Percentiles rank a stretch among this genome's conserved stretches.
Conservation (phyloP, 2,888 invertebrate species). For the Torymus auratus region DNA sequence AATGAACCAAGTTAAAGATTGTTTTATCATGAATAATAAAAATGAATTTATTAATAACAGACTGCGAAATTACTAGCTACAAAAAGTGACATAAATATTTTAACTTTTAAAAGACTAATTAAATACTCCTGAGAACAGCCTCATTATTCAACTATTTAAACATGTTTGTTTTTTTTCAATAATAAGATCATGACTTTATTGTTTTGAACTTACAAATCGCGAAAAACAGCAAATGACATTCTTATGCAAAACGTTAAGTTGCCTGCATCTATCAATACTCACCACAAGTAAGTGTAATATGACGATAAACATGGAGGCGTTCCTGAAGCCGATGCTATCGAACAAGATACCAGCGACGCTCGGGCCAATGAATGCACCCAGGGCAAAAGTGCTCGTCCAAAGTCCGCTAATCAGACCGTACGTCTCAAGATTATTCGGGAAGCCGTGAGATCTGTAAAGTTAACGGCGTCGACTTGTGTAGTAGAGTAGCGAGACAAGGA, state of each 20-base stretch:
- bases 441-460: slow-evolving; percentile 81
- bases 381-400: slow-evolving; percentile 93
- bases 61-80: too few species aligned
- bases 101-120: not conserved
- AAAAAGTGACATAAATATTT: too few species aligned
- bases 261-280: slow-evolving; percentile 68
- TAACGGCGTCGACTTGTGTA: not conserved
- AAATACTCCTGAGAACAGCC: slow-evolving; percentile 25
- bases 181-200: not conserved
- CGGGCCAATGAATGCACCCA: slow-evolving; percentile 92
- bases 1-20: too few species aligned
- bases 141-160: not conserved
- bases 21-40: too few species aligned
- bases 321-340: slow-evolving; percentile 85
- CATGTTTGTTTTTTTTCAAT: slow-evolving; percentile 8
- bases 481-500: too few species aligned
- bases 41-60: too few species aligned
- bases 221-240: not conserved
- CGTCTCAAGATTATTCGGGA: slow-evolving; percentile 91
- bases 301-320: slow-evolving; percentile 85
- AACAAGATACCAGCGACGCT: slow-evolving; percentile 86
- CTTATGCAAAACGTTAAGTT: not conserved
- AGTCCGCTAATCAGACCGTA: slow-evolving; percentile 93
- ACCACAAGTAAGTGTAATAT: slow-evolving; percentile 83
- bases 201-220: not conserved